Conservation (phyloP, 2,888 invertebrate genomes). For the Aplocera efformata region DNA sequence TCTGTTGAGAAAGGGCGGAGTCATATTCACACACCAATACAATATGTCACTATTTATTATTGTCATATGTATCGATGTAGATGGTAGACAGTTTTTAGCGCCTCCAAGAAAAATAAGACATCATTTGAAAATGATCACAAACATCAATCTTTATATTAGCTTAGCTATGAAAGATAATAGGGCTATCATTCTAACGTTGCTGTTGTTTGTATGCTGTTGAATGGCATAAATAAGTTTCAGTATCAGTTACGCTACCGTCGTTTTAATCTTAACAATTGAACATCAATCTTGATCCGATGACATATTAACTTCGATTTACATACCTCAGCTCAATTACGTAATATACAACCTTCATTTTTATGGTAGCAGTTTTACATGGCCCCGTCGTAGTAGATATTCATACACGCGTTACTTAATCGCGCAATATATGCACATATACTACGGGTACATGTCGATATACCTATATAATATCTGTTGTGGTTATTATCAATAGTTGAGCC, state of each 20-base stretch:
- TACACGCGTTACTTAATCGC: conserved; percentile 33
- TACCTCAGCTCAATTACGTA: conserved; percentile 28
- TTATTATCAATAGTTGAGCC: conserved; percentile 44
- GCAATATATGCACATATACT: conserved; percentile 36
- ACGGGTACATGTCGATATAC: no score
- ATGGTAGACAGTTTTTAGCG: no score
- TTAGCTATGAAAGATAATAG: no score
- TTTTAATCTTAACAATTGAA: conserved; percentile 21
- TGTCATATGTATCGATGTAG: no score
- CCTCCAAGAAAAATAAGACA: no score
- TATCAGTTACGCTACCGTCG: conserved; percentile 13
- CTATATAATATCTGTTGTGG: conserved; percentile 23
- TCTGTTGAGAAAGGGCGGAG: no score
- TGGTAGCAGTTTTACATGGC: conserved; percentile 26
- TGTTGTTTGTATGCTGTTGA: neutral
- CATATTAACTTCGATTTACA: conserved; percentile 29
- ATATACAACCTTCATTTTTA: conserved; percentile 28
- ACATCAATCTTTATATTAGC: no score
- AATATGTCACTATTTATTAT: no score
- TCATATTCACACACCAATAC: no score
- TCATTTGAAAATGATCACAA: no score
- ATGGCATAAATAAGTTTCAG: conserved; percentile 1
- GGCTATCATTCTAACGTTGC: no score
- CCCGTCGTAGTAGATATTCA: conserved; percentile 30
- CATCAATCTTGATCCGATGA: conserved; percentile 23